Evolutionary conservation across 35 echinoderm and acorn worm genomes (phyloP).

Genomic region (Hemicentrotus pulcherrimus): DNA sequence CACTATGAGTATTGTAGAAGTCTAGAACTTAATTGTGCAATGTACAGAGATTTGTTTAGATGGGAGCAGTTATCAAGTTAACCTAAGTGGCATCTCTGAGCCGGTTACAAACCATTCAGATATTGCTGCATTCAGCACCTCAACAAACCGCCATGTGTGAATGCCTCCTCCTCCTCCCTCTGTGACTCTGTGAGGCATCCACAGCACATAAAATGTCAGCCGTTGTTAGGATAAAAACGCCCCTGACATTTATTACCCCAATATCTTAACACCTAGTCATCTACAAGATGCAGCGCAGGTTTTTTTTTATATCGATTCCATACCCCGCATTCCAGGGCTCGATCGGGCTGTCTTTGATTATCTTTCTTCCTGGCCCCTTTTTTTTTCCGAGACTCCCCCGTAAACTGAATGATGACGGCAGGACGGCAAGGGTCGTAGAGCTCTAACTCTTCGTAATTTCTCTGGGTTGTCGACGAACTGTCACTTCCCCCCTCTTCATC

Average conservation of each 20-base stretch:
- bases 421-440: background rate
- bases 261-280: background rate
- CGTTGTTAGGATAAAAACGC: background rate
- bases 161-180: background rate
- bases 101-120: background rate
- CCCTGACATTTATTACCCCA: slow-evolving; percentile 28
- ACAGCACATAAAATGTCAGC: background rate
- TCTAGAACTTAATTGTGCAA: too few relatives aligned
- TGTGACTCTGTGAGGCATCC: background rate
- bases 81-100: background rate
- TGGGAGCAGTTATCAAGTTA: too few relatives aligned
- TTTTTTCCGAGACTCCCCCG: background rate
- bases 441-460: background rate
- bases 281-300: background rate
- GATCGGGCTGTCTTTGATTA: background rate
- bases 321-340: background rate
- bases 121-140: background rate
- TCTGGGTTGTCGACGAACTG: background rate
- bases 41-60: too few relatives aligned
- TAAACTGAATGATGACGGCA: background rate
- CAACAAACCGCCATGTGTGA: background rate
- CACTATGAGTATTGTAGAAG: too few relatives aligned
- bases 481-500: background rate
- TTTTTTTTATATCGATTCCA: background rate
- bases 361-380: background rate